These are phyloP conservation scores for Larimichthys crocea DNA, from an alignment of 2,113 vertebrate genomes.

Conservation along the genomic window DNA sequence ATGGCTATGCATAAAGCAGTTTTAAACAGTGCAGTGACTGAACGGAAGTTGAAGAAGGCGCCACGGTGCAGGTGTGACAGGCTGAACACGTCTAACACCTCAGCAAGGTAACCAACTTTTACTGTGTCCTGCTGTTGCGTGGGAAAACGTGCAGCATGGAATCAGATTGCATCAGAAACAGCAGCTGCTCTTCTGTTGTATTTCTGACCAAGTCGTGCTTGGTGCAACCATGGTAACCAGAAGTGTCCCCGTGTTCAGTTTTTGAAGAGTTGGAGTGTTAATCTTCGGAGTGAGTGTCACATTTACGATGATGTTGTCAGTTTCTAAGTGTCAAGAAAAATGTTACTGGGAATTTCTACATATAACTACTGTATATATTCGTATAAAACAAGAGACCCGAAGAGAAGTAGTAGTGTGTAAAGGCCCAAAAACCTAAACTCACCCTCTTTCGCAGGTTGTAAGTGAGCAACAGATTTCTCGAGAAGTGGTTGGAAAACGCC, in stretches of 20 bases:
- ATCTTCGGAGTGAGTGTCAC: background rate
- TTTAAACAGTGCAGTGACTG: background rate
- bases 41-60: background rate
- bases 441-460: slow-evolving; percentile 98
- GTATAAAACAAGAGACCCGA: background rate
- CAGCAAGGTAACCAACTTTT: background rate
- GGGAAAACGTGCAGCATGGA: background rate
- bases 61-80: background rate
- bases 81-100: no score
- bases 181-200: background rate
- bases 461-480: slow-evolving; percentile 96
- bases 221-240: background rate
- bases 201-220: background rate
- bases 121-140: no score
- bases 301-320: background rate
- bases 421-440: slow-evolving; percentile 54
- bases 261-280: background rate
- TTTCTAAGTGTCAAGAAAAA: no score
- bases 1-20: background rate
- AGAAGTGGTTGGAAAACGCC: slow-evolving; percentile 98
- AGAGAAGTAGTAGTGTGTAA: background rate
- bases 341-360: no score
- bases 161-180: background rate
- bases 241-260: no score
- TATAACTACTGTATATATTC: no score